Conservation (phyloP, 1,140 invertebrate genomes). For the Triops cancriformis region DNA sequence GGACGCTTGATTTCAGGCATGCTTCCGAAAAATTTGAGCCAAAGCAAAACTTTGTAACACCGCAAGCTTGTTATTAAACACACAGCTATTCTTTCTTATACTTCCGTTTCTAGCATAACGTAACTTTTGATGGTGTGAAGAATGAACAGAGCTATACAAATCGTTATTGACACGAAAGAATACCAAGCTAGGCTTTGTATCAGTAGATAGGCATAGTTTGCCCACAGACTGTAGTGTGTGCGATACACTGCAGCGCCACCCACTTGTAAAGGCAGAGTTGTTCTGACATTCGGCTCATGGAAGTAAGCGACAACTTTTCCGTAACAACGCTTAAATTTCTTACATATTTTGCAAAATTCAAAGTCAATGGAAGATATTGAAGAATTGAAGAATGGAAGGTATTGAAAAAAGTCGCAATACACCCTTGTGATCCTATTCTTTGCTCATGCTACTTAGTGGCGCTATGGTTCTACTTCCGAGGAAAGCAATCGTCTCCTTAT, state of each 20-base stretch:
- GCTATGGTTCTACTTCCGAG: neutral
- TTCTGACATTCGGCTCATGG: too few species aligned
- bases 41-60: neutral
- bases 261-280: neutral
- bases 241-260: neutral
- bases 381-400: too few species aligned
- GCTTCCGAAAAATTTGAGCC: neutral
- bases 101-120: neutral
- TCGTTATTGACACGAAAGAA: neutral
- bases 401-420: too few species aligned
- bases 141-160: neutral
- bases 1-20: conserved; percentile 1
- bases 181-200: neutral
- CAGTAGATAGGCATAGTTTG: too few species aligned
- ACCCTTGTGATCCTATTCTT: too few species aligned
- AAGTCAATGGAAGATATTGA: too few species aligned
- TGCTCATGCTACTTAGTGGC: neutral
- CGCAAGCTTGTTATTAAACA: neutral
- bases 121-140: neutral
- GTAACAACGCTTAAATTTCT: too few species aligned
- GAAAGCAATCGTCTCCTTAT: neutral
- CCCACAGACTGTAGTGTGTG: too few species aligned
- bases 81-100: neutral
- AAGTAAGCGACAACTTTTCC: too few species aligned
- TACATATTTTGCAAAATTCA: too few species aligned